A percentile compares a stretch with the other conserved stretches of the same genome.
phyloP scores from a whole-genome alignment of 2,797 vertebrate genomes.

The Leucoraja ocellata region DNA sequence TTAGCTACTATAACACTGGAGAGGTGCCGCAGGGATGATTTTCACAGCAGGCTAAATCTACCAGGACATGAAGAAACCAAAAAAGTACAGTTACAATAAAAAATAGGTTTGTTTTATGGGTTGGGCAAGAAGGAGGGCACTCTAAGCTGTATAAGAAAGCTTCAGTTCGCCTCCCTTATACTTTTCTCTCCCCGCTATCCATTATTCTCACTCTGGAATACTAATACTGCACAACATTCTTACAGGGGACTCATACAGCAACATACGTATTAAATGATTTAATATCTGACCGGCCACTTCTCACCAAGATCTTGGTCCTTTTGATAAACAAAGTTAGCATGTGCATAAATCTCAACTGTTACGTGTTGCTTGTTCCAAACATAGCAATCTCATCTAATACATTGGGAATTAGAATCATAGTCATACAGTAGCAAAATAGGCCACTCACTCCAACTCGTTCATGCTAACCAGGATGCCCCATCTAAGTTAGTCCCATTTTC shows the following conservation, averaged over 20 bases:
- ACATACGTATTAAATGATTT: not conserved
- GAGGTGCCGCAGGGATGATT: not conserved
- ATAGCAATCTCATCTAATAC: not conserved
- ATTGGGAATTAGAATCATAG: not conserved
- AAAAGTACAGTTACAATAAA: not conserved
- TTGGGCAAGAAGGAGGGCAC: not conserved
- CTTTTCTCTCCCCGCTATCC: not conserved
- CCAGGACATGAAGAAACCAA: not conserved
- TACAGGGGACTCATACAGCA: not conserved
- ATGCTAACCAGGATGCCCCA: no score
- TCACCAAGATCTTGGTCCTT: not conserved
- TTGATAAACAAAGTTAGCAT: no score
- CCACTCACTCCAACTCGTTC: no score
- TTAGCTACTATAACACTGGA: not conserved
- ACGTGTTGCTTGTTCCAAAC: not conserved
- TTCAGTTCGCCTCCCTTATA: not conserved
- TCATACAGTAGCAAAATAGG: no score
- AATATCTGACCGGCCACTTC: not conserved
- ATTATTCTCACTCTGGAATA: not conserved
- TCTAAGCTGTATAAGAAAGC: not conserved
- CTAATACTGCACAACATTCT: not conserved
- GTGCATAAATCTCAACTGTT: not conserved
- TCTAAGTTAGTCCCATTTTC: no score
- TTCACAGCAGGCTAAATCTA: not conserved
- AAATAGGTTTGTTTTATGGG: not conserved